phyloP scores from a whole-genome alignment of 2,113 vertebrate genomes.

The Neoarius graeffei region DNA sequence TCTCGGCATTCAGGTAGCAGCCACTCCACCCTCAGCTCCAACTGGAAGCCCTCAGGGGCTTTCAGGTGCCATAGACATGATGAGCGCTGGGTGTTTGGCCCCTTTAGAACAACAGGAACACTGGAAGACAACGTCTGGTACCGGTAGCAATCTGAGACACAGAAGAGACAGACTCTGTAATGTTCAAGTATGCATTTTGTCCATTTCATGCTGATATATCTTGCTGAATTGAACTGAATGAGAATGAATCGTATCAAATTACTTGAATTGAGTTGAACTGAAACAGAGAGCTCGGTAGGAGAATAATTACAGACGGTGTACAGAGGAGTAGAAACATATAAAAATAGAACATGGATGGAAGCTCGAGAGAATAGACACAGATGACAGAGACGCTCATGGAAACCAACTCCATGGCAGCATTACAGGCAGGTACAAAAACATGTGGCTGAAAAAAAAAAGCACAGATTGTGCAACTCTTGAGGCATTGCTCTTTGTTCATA shows the following conservation, averaged over 20 bases:
- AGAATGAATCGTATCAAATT: background rate
- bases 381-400: background rate
- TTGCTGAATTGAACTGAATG: background rate
- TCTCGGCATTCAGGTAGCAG: conserved; percentile 83
- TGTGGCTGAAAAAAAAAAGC: background rate
- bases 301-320: background rate
- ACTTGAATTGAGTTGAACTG: background rate
- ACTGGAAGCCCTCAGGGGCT: conserved; percentile 72
- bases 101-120: conserved; percentile 69
- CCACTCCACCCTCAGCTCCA: conserved; percentile 87
- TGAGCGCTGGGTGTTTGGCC: conserved; percentile 78
- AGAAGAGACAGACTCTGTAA: background rate
- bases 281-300: background rate
- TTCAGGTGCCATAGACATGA: conserved; percentile 91
- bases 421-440: background rate
- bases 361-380: background rate
- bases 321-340: background rate
- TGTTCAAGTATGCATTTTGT: background rate
- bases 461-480: background rate
- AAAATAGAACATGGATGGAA: background rate
- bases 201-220: too few species aligned
- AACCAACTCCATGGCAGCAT: background rate
- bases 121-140: conserved; percentile 76
- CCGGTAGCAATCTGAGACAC: conserved; percentile 82
- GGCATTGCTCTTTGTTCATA: background rate